Evolutionary conservation across 2,888 invertebrate species (phyloP).

Genomic region (Allophyes oxyacanthae): DNA sequence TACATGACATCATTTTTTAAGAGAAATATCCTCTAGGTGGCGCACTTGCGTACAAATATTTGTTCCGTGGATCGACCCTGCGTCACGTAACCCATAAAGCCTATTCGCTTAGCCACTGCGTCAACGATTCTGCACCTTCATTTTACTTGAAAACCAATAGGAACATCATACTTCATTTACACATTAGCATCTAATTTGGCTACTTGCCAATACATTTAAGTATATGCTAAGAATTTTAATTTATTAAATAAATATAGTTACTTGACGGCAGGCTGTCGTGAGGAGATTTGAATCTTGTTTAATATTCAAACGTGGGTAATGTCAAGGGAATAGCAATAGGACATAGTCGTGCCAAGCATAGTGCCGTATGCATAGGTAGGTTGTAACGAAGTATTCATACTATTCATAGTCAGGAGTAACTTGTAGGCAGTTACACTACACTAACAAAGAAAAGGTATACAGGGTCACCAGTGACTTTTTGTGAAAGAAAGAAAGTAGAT

Average conservation of each 20-base stretch:
- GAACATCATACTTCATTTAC: too few species aligned
- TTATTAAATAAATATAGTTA: constrained; percentile 44
- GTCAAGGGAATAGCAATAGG: constrained; percentile 38
- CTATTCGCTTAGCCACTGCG: too few species aligned
- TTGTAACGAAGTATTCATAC: constrained; percentile 49
- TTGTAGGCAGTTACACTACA: neutral
- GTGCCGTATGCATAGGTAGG: constrained; percentile 19
- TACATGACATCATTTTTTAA: too few species aligned
- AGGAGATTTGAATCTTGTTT: constrained; percentile 43
- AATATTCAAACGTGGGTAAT: constrained; percentile 34
- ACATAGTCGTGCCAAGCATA: constrained; percentile 15
- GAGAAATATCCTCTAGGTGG: too few species aligned
- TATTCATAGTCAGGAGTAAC: constrained; percentile 8
- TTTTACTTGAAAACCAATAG: too few species aligned
- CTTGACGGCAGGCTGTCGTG: constrained; percentile 36
- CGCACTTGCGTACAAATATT: too few species aligned
- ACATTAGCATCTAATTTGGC: neutral
- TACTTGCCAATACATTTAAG: constrained; percentile 23
- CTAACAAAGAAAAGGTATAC: too few species aligned
- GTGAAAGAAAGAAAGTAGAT: too few species aligned
- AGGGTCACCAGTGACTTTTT: too few species aligned
- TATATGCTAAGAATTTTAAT: constrained; percentile 35
- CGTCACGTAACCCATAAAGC: too few species aligned
- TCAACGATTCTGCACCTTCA: too few species aligned
- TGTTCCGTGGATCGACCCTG: too few species aligned